Conservation (phyloP, 2,113 vertebrate genomes). For the Spheniscus mendiculus region DNA sequence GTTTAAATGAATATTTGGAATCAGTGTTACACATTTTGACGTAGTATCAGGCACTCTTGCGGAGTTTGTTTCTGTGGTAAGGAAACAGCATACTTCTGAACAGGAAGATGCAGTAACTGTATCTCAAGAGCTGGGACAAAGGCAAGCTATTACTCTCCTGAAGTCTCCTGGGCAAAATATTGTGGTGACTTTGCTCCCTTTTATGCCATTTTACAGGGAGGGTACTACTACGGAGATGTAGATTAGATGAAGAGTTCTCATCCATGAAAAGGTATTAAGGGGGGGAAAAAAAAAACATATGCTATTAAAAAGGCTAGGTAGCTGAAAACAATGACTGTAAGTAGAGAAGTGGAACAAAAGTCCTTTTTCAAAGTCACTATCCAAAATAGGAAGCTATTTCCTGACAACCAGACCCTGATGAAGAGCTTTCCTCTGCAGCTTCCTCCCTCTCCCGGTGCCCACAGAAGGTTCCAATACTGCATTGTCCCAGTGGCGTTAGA, state of each 20-base stretch:
- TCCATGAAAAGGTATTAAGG: background rate
- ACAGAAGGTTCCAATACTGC: background rate
- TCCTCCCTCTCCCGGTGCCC: accelerated
- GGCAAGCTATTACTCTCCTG: background rate
- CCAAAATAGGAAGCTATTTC: background rate
- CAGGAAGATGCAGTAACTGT: background rate
- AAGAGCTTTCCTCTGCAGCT: background rate
- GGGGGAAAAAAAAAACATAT: background rate
- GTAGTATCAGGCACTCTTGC: background rate
- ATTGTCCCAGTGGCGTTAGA: background rate
- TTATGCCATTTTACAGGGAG: background rate
- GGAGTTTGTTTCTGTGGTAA: background rate
- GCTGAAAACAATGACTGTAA: background rate
- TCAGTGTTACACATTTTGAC: background rate
- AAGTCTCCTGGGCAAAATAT: background rate
- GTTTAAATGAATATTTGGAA: background rate
- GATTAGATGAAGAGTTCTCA: background rate
- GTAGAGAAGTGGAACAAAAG: background rate
- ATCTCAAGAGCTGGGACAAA: background rate
- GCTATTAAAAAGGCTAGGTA: background rate
- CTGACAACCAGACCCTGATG: background rate
- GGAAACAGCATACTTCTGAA: background rate
- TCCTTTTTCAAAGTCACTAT: background rate
- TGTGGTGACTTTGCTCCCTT: background rate
- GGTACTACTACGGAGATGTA: too few relatives aligned